These are phyloP conservation scores for Etheostoma perlongum DNA, from an alignment of 2,797 vertebrate genomes.

Conservation along the genomic window DNA sequence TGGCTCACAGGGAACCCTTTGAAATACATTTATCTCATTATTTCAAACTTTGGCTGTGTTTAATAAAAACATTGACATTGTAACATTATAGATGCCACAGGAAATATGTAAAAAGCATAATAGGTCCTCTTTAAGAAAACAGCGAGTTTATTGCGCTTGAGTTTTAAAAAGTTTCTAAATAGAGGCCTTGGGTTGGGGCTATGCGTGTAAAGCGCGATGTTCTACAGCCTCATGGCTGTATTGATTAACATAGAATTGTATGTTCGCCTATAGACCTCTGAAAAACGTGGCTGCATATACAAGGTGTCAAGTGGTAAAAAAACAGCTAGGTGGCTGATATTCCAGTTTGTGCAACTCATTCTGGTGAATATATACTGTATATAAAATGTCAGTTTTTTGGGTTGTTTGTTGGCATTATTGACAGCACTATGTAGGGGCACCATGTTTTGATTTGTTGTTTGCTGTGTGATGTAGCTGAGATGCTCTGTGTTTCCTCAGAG, in stretches of 20 bases:
- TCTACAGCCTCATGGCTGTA: neutral
- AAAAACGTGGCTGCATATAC: neutral
- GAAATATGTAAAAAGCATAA: too few relatives aligned
- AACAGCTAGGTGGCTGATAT: neutral
- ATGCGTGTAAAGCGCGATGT: neutral
- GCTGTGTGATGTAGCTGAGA: conserved; percentile 15
- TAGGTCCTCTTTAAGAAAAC: too few relatives aligned
- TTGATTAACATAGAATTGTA: neutral
- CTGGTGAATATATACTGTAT: neutral
- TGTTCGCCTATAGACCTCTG: neutral
- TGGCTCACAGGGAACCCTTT: too few relatives aligned
- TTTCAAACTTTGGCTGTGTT: too few relatives aligned
- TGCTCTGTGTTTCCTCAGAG: conserved; percentile 79
- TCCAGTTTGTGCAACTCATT: neutral
- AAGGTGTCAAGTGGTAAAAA: neutral
- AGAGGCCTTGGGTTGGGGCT: neutral
- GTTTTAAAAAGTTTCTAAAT: neutral
- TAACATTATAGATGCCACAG: too few relatives aligned
- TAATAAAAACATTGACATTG: too few relatives aligned
- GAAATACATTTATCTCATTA: too few relatives aligned
- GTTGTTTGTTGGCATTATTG: neutral
- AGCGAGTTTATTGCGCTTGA: too few relatives aligned
- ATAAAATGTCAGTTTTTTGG: neutral
- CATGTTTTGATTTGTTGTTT: neutral
- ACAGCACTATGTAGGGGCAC: neutral